Base-by-base conservation (phyloP, 2,113 vertebrate species). In the Xiphophorus hellerii region DNA sequence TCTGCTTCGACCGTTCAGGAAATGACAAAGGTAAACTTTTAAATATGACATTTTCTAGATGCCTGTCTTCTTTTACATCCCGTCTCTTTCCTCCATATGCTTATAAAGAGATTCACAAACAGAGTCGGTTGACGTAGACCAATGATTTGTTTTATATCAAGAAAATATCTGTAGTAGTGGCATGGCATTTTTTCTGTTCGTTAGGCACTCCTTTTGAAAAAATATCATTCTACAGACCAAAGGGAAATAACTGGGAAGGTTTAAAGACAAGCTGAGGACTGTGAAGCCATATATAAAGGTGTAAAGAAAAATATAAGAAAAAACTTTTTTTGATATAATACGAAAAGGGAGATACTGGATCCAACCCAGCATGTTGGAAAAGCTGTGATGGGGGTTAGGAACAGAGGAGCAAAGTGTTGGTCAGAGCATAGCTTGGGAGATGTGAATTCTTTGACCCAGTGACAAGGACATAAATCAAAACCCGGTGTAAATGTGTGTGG, bases 391-490 rank as follows among this genome's bases (percentile, higher is more conserved):
- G 61, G 51, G 67, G 35, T 54, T 69, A 14, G 74, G 33, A 51
- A 69, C 37, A 63, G 60, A 54, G 69, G 73, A 71, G 48, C 71
- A 64, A 68, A 66, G 66, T 58, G 67, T 65, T 72, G 75, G 81
- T 83, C 69, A n/a, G 76, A 81, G 77, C 85, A 84, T 74, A 87
- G 87, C 89, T 83, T 77, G 75, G 85, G 82, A 91, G 90, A 87
- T 90, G 88, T 87, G 88, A 82, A 79, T 89, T 66, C 69, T 67
- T 76, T 83, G 83, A 84, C 84, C 82, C 74, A 51, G 29, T 79
- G 89, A 88, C 83, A 88, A 82, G 74, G 69, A 68, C 87, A 91
- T 93, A 84, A 80, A 92, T 91, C 90, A 89, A 83, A 87, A 85
- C 68, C 69, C 67, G 69, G 66, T 31, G 73, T 74, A 67, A 29